Evolutionary conservation across 2,113 vertebrate species (phyloP).

Genomic region (Holacanthus passer): DNA sequence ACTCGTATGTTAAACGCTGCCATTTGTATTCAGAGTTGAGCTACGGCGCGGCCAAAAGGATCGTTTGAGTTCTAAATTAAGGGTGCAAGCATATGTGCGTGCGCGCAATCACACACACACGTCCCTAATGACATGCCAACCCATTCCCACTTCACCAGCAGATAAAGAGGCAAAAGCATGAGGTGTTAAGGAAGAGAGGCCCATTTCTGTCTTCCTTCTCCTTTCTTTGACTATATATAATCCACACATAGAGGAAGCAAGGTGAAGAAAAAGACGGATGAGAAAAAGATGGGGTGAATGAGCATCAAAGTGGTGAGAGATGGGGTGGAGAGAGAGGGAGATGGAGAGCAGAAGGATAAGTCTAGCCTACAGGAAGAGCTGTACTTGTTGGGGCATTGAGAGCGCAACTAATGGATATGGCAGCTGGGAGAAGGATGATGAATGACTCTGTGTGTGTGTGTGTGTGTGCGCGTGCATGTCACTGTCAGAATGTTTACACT

Average conservation of each 20-base stretch:
- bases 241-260: constrained; percentile 20
- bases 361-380: constrained; percentile 72
- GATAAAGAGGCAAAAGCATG: constrained; percentile 19
- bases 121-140: constrained; percentile 12
- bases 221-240: constrained; percentile 28
- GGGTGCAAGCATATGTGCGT: constrained; percentile 9
- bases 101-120: constrained; percentile 4
- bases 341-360: constrained; percentile 57
- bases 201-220: constrained; percentile 23
- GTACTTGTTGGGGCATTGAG: constrained; percentile 71
- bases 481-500: constrained; percentile 61
- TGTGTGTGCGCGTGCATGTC: constrained; percentile 13
- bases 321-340: constrained; percentile 36
- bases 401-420: constrained; percentile 77
- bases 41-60: constrained; percentile 15
- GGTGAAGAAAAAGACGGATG: constrained; percentile 39
- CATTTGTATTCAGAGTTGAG: constrained; percentile 52
- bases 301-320: constrained; percentile 59
- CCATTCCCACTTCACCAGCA: constrained; percentile 9
- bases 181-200: neutral
- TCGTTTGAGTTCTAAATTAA: constrained; percentile 50
- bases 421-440: constrained; percentile 78
- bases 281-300: constrained; percentile 50
- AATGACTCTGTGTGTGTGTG: constrained; percentile 56
- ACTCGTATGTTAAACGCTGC: constrained; percentile 48